Evolutionary conservation across 2,113 vertebrate species (phyloP).

Genomic region (Pelusios castaneus): DNA sequence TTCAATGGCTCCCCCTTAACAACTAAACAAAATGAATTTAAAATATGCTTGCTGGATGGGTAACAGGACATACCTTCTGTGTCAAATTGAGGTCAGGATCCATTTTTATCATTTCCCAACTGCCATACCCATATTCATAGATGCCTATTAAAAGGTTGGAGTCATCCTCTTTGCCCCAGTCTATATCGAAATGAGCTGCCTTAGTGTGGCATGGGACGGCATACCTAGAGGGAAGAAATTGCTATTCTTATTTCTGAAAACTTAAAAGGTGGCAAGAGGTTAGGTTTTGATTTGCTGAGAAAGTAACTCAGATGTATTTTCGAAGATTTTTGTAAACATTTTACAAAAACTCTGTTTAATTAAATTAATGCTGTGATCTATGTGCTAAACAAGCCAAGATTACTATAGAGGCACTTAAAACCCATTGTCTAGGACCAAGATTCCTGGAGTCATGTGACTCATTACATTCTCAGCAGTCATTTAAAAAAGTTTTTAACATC

Average conservation of each 20-base stretch:
- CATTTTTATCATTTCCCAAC: constrained; percentile 99
- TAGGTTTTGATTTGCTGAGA: neutral
- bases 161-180: constrained; percentile 97
- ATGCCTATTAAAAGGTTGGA: constrained; percentile 97
- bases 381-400: neutral
- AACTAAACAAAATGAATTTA: neutral
- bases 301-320: neutral
- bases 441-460: neutral
- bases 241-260: neutral
- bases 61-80: constrained; percentile 86
- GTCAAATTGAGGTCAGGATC: constrained; percentile 98
- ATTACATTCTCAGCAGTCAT: neutral
- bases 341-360: neutral
- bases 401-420: neutral
- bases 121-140: constrained; percentile 98
- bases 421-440: neutral
- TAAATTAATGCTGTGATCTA: neutral
- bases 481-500: neutral
- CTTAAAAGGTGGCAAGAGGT: neutral
- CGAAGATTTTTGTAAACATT: neutral
- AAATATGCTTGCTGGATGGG: neutral
- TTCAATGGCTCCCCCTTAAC: neutral
- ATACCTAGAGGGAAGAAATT: constrained; percentile 81
- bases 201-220: constrained; percentile 95
- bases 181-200: constrained; percentile 98